These are phyloP conservation scores for Phortica okadai DNA, from an alignment of 2,888 invertebrate genomes.

Conservation along the genomic window DNA sequence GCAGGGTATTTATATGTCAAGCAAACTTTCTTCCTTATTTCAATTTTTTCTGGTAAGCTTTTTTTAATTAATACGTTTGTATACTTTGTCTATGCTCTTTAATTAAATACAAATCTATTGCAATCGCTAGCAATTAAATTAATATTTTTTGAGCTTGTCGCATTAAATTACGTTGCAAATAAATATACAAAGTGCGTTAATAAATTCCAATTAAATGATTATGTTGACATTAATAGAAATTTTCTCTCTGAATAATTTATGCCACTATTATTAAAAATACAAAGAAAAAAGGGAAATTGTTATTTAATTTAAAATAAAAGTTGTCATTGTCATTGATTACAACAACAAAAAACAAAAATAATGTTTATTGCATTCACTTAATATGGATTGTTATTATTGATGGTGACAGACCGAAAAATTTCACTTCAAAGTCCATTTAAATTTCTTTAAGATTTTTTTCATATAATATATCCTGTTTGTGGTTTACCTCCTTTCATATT, in stretches of 20 bases:
- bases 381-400: too few species aligned
- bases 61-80: background rate
- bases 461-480: too few species aligned
- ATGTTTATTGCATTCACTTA: too few species aligned
- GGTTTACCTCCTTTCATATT: too few species aligned
- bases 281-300: background rate
- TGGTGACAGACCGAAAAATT: too few species aligned
- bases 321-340: background rate
- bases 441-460: too few species aligned
- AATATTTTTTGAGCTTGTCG: slow-evolving; percentile 9
- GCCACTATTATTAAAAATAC: background rate
- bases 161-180: slow-evolving; percentile 13
- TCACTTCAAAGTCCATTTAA: too few species aligned
- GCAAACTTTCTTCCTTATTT: too few species aligned
- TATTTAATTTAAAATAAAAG: too few species aligned
- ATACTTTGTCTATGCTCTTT: background rate
- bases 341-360: background rate
- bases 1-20: too few species aligned
- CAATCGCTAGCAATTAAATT: background rate
- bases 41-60: too few species aligned
- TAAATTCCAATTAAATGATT: slow-evolving; percentile 24
- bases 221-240: slow-evolving; percentile 13
- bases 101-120: background rate
- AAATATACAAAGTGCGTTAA: background rate
- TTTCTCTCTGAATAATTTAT: slow-evolving; percentile 10